Conservation (phyloP, 2,113 vertebrate species). For the Psittacara wagleri region DNA sequence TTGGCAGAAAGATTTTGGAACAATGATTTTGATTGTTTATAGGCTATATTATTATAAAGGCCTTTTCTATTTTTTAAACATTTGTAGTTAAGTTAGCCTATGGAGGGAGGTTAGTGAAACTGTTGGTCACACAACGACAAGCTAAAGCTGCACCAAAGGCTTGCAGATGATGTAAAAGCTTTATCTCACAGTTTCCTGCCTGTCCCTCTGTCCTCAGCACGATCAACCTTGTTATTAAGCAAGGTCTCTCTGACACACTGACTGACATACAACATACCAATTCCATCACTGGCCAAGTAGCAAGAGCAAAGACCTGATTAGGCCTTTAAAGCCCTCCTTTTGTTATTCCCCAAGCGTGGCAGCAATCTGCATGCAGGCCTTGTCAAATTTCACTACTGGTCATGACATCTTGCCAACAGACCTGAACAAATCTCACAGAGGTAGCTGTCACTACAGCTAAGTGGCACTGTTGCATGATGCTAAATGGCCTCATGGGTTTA, state of each 20-base stretch:
- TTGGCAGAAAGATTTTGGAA: not conserved
- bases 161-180: not conserved
- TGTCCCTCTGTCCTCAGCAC: not conserved
- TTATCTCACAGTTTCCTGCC: not conserved
- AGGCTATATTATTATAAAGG: not conserved
- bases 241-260: not conserved
- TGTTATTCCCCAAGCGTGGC: not conserved
- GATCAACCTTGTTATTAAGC: not conserved
- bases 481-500: not conserved
- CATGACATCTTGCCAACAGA: not conserved
- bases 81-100: not conserved
- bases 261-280: rapidly evolving
- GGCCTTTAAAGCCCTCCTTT: not conserved
- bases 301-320: not conserved
- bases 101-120: not conserved
- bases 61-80: not conserved
- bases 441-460: not conserved
- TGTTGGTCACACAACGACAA: not conserved
- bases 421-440: not conserved
- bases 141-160: not conserved
- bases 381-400: not conserved
- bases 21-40: not conserved
- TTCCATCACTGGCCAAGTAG: not conserved
- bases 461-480: not conserved
- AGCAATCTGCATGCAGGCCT: not conserved